Percentiles rank a stretch among this genome's conserved stretches.
Evolutionary conservation across 2,797 vertebrate species (phyloP).

Genomic region (Mus spretus): DNA sequence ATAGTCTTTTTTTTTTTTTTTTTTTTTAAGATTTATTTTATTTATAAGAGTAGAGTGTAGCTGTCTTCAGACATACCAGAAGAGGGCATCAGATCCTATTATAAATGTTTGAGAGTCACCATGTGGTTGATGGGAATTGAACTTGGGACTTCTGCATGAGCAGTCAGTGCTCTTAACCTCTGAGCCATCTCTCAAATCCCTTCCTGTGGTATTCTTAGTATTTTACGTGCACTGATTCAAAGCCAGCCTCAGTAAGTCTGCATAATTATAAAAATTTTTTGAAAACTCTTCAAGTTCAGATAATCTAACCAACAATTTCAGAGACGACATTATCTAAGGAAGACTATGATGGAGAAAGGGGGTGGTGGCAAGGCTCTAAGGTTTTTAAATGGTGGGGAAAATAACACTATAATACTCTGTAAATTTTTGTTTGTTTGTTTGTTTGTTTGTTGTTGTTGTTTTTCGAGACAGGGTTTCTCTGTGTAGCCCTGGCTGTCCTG

Average conservation of each 20-base stretch:
- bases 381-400: not conserved
- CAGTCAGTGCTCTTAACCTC: not conserved
- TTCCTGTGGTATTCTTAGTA: constrained; percentile 32
- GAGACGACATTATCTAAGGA: not conserved
- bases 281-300: not conserved
- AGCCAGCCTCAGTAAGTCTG: constrained; percentile 16
- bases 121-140: not conserved
- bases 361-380: not conserved
- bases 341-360: not conserved
- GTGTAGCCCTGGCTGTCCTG: no score
- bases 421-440: not conserved
- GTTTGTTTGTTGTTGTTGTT: no score
- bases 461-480: no score
- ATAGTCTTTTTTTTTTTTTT: not conserved
- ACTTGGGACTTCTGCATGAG: not conserved
- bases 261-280: constrained; percentile 38
- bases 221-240: constrained; percentile 40
- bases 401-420: not conserved
- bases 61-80: not conserved
- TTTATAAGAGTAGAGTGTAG: not conserved
- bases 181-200: not conserved
- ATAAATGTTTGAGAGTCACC: not conserved
- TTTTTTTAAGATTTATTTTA: not conserved
- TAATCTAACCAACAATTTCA: constrained; percentile 51
- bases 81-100: not conserved